Conservation (phyloP, 2,888 invertebrate species). For the Augochlorella aurata region DNA sequence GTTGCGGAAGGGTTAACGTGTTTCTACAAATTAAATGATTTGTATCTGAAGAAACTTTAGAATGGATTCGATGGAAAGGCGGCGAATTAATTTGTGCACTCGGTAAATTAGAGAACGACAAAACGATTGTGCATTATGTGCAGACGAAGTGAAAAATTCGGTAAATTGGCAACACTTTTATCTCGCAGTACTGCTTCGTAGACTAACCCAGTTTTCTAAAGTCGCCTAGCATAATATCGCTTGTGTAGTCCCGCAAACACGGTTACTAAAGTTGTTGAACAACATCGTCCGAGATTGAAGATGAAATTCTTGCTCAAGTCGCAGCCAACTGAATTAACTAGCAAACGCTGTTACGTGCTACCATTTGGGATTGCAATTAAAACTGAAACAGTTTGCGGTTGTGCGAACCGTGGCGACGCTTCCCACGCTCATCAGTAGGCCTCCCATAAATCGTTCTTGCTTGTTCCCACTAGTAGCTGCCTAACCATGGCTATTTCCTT, state of each 20-base stretch:
- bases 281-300: constrained; percentile 15
- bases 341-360: constrained; percentile 15
- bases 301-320: constrained; percentile 16
- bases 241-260: background rate
- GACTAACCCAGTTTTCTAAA: constrained; percentile 5
- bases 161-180: background rate
- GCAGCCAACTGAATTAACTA: background rate
- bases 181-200: background rate
- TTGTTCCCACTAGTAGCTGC: background rate
- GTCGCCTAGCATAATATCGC: background rate
- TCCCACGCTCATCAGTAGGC: constrained; percentile 19
- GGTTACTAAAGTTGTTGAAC: background rate
- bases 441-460: constrained; percentile 13
- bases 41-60: background rate
- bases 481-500: background rate
- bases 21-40: too few relatives aligned
- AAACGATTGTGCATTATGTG: background rate
- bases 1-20: too few relatives aligned
- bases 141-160: background rate
- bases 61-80: background rate
- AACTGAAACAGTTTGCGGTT: constrained; percentile 21
- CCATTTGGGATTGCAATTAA: constrained; percentile 23
- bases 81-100: too few relatives aligned
- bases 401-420: constrained; percentile 9
- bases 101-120: background rate